Evolutionary conservation across 1,140 invertebrate genomes (phyloP).

Genomic region (Hestina assimilis): DNA sequence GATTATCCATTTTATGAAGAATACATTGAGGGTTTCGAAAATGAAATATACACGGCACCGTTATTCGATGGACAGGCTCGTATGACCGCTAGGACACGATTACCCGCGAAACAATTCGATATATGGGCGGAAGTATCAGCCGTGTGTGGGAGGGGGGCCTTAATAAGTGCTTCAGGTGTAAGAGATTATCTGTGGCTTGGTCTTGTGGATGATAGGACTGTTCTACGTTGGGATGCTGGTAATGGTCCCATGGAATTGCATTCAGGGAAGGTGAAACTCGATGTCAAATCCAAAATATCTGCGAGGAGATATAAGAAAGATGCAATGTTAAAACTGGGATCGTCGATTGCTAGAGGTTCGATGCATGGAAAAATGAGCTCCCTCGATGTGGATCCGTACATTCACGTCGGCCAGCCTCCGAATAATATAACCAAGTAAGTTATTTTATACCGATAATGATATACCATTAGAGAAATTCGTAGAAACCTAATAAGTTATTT

Average conservation of each 20-base stretch:
- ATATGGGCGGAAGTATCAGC: slow-evolving; percentile 70
- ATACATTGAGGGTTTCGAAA: slow-evolving; percentile 48
- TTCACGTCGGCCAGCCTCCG: slow-evolving; percentile 62
- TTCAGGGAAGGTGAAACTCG: slow-evolving; percentile 55
- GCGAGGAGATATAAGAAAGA: slow-evolving; percentile 67
- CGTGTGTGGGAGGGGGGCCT: slow-evolving; percentile 57
- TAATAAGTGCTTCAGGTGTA: slow-evolving; percentile 61
- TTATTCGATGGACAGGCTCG: slow-evolving; percentile 61
- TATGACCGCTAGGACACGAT: slow-evolving; percentile 52
- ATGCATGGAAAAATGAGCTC: slow-evolving; percentile 64
- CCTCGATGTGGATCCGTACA: slow-evolving; percentile 58
- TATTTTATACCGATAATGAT: not conserved
- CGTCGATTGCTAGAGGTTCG: slow-evolving; percentile 47
- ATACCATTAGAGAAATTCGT: too few relatives aligned
- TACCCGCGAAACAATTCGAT: slow-evolving; percentile 67
- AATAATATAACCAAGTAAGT: slow-evolving; percentile 63
- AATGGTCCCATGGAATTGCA: slow-evolving; percentile 55
- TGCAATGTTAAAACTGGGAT: slow-evolving; percentile 54
- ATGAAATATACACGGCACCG: slow-evolving; percentile 54
- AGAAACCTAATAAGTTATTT: too few relatives aligned
- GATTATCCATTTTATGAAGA: slow-evolving; percentile 62
- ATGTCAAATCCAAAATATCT: slow-evolving; percentile 58
- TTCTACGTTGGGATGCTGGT: slow-evolving; percentile 63
- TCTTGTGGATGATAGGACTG: slow-evolving; percentile 49
- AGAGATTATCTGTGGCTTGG: slow-evolving; percentile 71